Conservation (phyloP, 2,888 invertebrate genomes). For the Zygaena filipendulae region DNA sequence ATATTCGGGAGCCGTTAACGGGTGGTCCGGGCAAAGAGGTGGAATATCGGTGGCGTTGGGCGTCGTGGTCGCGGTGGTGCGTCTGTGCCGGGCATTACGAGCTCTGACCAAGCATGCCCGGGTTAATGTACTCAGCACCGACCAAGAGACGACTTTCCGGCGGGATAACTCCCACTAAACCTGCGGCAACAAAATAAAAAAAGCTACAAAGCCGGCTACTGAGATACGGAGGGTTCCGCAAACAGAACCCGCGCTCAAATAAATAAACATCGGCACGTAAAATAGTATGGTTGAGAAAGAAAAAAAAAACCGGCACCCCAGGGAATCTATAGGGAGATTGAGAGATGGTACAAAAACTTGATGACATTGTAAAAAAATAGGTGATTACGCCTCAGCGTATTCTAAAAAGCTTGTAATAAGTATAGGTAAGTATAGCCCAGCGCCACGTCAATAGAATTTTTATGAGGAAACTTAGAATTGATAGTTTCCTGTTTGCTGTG, state of each 20-base stretch:
- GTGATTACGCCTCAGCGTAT: no score
- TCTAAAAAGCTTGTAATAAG: no score
- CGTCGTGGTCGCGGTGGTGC: slow-evolving; percentile 21
- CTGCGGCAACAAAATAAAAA: slow-evolving; percentile 66
- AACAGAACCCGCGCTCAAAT: slow-evolving; percentile 28
- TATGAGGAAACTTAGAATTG: slow-evolving; percentile 57
- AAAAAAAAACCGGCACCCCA: slow-evolving; percentile 33
- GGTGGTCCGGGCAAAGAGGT: slow-evolving; percentile 44
- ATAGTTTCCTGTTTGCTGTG: slow-evolving; percentile 55
- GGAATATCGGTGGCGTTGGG: slow-evolving; percentile 32
- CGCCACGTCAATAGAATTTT: slow-evolving; percentile 48
- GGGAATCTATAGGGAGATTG: slow-evolving; percentile 24
- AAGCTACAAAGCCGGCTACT: slow-evolving; percentile 60
- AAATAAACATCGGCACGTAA: slow-evolving; percentile 11
- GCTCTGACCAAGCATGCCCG: slow-evolving; percentile 62
- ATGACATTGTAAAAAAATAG: no score
- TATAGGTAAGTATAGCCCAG: slow-evolving; percentile 36
- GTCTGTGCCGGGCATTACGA: slow-evolving; percentile 33
- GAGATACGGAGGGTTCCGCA: slow-evolving; percentile 35
- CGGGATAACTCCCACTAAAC: slow-evolving; percentile 72
- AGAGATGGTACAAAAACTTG: no score
- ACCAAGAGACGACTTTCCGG: slow-evolving; percentile 73
- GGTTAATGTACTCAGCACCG: slow-evolving; percentile 71
- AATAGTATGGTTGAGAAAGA: slow-evolving; percentile 23
- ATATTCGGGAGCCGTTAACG: slow-evolving; percentile 54